phyloP scores from a whole-genome alignment of 2,888 invertebrate genomes.

The Drosophila parthenogenetica region DNA sequence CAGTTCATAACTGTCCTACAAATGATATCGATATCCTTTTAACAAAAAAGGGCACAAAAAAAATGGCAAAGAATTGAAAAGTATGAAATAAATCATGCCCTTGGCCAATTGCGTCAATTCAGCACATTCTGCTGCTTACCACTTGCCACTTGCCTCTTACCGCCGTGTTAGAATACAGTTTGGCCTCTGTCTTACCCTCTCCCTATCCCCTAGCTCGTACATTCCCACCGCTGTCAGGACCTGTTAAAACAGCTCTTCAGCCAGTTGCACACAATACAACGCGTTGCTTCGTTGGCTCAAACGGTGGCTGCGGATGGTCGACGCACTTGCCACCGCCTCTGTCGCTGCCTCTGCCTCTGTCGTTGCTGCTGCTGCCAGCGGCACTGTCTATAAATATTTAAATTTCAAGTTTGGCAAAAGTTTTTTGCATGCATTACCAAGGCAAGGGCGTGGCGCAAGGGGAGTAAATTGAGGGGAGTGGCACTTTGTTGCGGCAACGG shows the following conservation, averaged over 20 bases:
- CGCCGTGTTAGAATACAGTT: background rate
- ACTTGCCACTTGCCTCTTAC: background rate
- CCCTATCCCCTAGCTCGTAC: background rate
- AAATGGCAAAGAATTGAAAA: slow-evolving; percentile 43
- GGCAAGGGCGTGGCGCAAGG: slow-evolving; percentile 24
- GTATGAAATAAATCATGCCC: slow-evolving; percentile 83
- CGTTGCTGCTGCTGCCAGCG: slow-evolving; percentile 60
- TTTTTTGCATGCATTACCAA: slow-evolving; percentile 80
- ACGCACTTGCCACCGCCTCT: slow-evolving; percentile 53
- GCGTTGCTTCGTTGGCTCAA: slow-evolving; percentile 23
- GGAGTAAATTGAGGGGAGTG: background rate
- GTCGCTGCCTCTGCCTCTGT: background rate
- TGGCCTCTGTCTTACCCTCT: background rate
- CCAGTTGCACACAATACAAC: slow-evolving; percentile 36
- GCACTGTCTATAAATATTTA: slow-evolving; percentile 80
- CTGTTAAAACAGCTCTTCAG: slow-evolving; percentile 8
- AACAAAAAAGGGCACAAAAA: slow-evolving; percentile 3
- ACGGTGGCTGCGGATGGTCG: slow-evolving; percentile 42
- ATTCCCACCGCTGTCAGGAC: slow-evolving; percentile 4
- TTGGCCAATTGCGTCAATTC: slow-evolving; percentile 83
- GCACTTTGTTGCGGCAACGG: slow-evolving; percentile 61
- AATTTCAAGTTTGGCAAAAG: slow-evolving; percentile 81
- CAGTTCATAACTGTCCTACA: slow-evolving; percentile 46
- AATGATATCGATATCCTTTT: slow-evolving; percentile 48
- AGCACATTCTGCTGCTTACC: slow-evolving; percentile 65